Conservation (phyloP, 92 coral and sea anemone genomes). For the Phenganax subtilis region DNA sequence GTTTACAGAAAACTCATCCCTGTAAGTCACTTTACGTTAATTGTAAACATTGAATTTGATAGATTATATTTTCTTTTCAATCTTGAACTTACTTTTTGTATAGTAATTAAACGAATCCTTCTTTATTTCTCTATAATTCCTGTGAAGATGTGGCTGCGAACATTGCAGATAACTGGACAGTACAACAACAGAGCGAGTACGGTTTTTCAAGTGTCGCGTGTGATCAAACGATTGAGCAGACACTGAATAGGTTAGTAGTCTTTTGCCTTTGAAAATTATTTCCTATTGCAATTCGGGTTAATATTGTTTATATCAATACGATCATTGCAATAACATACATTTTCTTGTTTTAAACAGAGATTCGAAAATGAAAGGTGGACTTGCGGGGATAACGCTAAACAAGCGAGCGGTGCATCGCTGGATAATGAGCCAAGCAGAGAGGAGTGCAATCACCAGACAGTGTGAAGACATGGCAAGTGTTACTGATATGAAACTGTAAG, state of each 20-base stretch:
- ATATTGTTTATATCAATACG: too few species aligned
- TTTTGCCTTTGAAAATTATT: too few species aligned
- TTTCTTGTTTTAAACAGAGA: not conserved
- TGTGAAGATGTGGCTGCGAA: not conserved
- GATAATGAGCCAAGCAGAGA: not conserved
- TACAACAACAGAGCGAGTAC: not conserved
- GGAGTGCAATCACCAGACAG: not conserved
- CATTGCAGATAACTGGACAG: not conserved
- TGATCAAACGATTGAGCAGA: not conserved
- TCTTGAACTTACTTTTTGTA: too few species aligned
- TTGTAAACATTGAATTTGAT: too few species aligned
- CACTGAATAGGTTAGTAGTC: not conserved
- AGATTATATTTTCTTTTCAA: too few species aligned
- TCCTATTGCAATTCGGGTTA: too few species aligned
- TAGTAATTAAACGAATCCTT: too few species aligned
- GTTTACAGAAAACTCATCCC: not conserved
- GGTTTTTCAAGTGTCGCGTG: not conserved
- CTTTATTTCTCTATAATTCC: too few species aligned
- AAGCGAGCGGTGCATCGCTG: not conserved
- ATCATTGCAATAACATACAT: not conserved
- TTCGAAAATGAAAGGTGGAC: not conserved
- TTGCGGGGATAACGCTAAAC: not conserved
- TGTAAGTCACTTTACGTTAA: not conserved
- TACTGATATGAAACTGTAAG: too few species aligned
- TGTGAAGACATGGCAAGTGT: not conserved